phyloP scores from a whole-genome alignment of 2,113 vertebrate genomes.

The Charadrius vociferus region DNA sequence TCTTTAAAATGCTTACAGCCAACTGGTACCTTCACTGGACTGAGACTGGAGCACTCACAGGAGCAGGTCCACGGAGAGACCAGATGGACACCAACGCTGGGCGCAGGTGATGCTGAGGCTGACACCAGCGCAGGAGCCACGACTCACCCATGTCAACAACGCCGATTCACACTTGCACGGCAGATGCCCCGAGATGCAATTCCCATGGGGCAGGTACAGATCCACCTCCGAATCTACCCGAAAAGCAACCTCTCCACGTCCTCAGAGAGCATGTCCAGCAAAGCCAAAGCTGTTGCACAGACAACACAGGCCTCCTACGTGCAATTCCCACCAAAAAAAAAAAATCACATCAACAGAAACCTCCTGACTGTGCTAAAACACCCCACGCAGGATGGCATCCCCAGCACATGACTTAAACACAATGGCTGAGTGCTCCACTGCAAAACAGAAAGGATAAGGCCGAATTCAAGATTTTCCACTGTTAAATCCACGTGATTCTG shows the following conservation, averaged over 20 bases:
- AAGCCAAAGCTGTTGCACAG: not conserved
- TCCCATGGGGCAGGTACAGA: not conserved
- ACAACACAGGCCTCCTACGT: no score
- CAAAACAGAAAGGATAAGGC: not conserved
- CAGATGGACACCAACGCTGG: not conserved
- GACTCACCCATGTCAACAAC: not conserved
- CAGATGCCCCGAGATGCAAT: not conserved
- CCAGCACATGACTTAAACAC: not conserved
- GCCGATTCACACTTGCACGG: accelerated
- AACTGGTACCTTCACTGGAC: not conserved
- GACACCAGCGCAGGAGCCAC: not conserved
- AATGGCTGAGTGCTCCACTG: not conserved
- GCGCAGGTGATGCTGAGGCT: not conserved
- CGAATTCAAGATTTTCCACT: not conserved
- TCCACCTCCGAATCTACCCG: not conserved
- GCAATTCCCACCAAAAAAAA: not conserved
- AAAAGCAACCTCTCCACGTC: not conserved
- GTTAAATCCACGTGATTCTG: not conserved
- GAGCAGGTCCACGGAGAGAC: not conserved
- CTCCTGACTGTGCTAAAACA: not conserved
- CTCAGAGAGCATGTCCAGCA: not conserved
- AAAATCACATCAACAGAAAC: not conserved
- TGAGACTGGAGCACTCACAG: not conserved
- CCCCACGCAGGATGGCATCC: not conserved
- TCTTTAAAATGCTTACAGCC: not conserved